phyloP scores from a whole-genome alignment of 2,797 vertebrate species.

The Pseudomugil gertrudae region DNA sequence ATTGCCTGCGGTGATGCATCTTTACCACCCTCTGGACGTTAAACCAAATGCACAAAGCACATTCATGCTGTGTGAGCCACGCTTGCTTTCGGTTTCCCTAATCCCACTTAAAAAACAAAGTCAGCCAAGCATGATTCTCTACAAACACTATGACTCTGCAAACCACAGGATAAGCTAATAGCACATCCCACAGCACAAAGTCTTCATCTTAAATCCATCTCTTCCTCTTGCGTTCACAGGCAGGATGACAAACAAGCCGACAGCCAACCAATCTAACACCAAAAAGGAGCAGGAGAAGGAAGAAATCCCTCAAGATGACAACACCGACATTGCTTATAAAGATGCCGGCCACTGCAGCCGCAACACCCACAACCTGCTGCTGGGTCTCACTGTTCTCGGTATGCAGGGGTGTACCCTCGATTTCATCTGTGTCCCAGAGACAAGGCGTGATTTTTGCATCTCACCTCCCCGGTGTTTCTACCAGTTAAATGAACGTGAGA shows the following conservation, averaged over 20 bases:
- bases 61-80: conserved; percentile 22
- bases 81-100: conserved; percentile 16
- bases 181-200: not conserved
- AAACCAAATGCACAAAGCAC: conserved; percentile 30
- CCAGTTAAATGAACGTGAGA: conserved; percentile 1
- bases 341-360: conserved; percentile 77
- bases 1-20: conserved; percentile 29
- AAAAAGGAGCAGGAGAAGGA: conserved; percentile 65
- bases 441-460: not conserved
- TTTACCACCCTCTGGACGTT: conserved; percentile 24
- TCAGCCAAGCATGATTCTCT: not conserved
- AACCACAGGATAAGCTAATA: not conserved
- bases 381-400: conserved; percentile 82
- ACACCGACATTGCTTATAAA: conserved; percentile 64
- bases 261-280: conserved; percentile 73
- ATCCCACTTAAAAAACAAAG: conserved; percentile 8
- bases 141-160: not conserved
- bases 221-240: conserved; percentile 51
- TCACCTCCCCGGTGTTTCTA: not conserved
- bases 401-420: not conserved
- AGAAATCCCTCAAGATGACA: conserved; percentile 65
- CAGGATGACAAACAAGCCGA: conserved; percentile 82
- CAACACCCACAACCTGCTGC: conserved; percentile 79
- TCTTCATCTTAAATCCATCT: conserved; percentile 12
- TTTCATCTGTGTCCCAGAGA: too few relatives aligned